These are phyloP conservation scores for Microplitis manilae DNA, from an alignment of 2,888 invertebrate genomes.

Conservation along the genomic window DNA sequence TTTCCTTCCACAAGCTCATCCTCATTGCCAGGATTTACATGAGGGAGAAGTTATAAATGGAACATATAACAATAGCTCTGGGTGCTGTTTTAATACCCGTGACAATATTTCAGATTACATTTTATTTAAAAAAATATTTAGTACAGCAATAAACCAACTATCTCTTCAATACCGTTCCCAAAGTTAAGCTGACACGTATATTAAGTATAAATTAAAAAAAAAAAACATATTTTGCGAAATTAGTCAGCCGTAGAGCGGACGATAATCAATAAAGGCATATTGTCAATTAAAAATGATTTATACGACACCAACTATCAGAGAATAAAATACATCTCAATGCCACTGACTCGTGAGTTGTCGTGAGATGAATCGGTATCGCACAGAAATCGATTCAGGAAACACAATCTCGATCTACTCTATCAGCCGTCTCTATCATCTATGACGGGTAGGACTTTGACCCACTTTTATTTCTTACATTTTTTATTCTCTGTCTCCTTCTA, in stretches of 20 bases:
- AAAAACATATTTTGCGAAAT: not conserved
- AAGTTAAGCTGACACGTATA: not conserved
- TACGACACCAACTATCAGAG: slow-evolving; percentile 2
- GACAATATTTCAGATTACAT: slow-evolving; percentile 51
- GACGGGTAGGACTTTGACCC: slow-evolving; percentile 2
- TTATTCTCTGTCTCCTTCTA: not conserved
- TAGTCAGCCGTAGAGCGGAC: not conserved
- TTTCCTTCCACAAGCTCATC: slow-evolving; percentile 37
- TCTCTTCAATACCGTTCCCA: not conserved
- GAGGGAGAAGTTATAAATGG: slow-evolving; percentile 56
- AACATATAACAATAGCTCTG: slow-evolving; percentile 64
- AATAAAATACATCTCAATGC: not conserved
- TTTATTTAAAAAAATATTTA: slow-evolving; percentile 46
- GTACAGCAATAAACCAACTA: not conserved
- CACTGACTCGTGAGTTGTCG: not conserved
- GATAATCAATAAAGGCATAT: not conserved
- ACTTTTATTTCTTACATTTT: slow-evolving; percentile 17
- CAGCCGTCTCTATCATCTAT: not conserved
- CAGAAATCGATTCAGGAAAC: slow-evolving; percentile 13
- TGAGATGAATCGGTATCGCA: slow-evolving; percentile 15
- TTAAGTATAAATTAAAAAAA: slow-evolving; percentile 1
- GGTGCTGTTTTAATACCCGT: slow-evolving; percentile 57
- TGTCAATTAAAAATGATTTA: slow-evolving; percentile 27
- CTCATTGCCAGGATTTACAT: slow-evolving; percentile 36
- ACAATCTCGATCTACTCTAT: slow-evolving; percentile 21